These are phyloP conservation scores for Cerceris ruficornis DNA, from an alignment of 2,888 invertebrate genomes.

Conservation along the genomic window DNA sequence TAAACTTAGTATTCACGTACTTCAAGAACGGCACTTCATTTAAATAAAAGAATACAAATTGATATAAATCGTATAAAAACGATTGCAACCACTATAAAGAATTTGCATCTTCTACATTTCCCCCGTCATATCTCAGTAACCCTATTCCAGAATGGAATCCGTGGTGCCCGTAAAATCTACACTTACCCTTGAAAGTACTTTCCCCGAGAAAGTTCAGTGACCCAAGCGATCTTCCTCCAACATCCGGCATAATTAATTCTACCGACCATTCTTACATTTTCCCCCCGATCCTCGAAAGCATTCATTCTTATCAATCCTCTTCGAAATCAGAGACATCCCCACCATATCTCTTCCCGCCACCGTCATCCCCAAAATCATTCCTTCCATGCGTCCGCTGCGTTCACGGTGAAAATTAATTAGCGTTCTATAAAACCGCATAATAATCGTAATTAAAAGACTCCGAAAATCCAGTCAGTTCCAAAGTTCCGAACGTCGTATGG, in stretches of 20 bases:
- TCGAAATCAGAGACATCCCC: too few species aligned
- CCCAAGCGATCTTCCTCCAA: too few species aligned
- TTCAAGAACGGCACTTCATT: neutral
- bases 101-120: neutral
- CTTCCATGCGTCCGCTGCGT: neutral
- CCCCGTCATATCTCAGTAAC: too few species aligned
- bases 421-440: conserved; percentile 43
- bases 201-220: too few species aligned
- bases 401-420: conserved; percentile 47
- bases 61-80: neutral
- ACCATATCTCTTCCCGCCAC: neutral
- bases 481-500: conserved; percentile 41
- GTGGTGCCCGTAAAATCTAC: too few species aligned
- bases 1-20: conserved; percentile 20
- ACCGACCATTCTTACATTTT: too few species aligned
- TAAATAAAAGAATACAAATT: neutral
- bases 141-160: too few species aligned
- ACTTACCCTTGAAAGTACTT: too few species aligned
- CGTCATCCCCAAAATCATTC: neutral
- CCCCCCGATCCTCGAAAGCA: too few species aligned
- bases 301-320: too few species aligned
- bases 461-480: conserved; percentile 47
- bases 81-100: neutral
- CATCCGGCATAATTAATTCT: too few species aligned
- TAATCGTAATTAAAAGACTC: conserved; percentile 56